Evolutionary conservation across 2,113 vertebrate genomes (phyloP).

Genomic region (Sciurus niger): DNA sequence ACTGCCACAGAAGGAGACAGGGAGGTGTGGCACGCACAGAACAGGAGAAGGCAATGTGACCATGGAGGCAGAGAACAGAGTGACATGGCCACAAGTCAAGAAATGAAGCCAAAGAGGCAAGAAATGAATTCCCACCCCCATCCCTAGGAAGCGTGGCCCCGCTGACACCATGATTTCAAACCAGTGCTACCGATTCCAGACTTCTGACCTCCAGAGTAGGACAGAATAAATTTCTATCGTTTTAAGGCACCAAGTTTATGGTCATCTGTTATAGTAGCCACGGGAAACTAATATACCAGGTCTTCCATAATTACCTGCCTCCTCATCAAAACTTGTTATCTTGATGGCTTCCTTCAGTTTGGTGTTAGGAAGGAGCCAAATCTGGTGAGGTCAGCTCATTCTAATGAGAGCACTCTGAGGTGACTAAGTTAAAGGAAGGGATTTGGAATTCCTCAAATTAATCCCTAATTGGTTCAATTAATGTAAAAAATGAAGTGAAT

Average conservation of each 20-base stretch:
- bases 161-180: neutral
- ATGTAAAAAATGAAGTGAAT: neutral
- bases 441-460: neutral
- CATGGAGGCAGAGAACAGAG: neutral
- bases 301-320: neutral
- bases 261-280: neutral
- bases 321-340: neutral
- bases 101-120: neutral
- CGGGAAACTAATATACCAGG: neutral
- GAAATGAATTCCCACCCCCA: neutral
- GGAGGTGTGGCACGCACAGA: neutral
- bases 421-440: neutral
- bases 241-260: neutral
- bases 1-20: neutral
- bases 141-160: rapidly evolving
- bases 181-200: neutral
- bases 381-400: neutral
- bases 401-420: neutral
- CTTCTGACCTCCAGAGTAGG: neutral
- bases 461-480: neutral
- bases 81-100: neutral
- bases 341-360: neutral
- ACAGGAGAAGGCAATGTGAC: neutral
- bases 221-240: neutral
- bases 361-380: neutral